Evolutionary conservation across 2,888 invertebrate species (phyloP), one percentile per base, ranked within the genome.

Genomic region (Sinelater perroti): DNA sequence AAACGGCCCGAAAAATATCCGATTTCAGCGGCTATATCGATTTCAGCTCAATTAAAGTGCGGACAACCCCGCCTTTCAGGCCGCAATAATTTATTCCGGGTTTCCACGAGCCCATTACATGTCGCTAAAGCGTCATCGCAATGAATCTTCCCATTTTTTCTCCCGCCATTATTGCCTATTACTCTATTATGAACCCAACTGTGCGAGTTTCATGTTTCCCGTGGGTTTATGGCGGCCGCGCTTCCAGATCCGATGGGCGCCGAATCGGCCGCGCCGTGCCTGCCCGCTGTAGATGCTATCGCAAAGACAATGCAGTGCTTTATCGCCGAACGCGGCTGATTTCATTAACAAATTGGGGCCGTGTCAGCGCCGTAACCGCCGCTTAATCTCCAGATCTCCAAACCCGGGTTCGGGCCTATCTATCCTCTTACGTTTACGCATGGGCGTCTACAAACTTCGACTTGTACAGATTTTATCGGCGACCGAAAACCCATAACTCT

Each of bases 271-370:
- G 28, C 30, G 28, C 30, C 18, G 35, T 40, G 40, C 24, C 14
- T 40, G 24, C 40, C 24, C 14, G 24, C 28, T 60, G 60, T 60
- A 62, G 68, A 68, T 68, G 56, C 64, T 67, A 67, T 68, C 68
- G 14, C 28, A 51, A 51, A 50, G 60, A 56, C 62, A 46, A 64
- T 65, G 65, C 65, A 64, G 58, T 63, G 55, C 59, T 56, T 56
- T 42, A 35, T 35, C 24, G 61, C 66, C n/a, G n/a, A n/a, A 64
- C 65, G 64, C 66, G 70, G 69, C 72, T 70, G 73, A 72, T 72
- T 72, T 72, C 73, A 72, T 72, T 73, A 72, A 73, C 72, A 73
- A 73, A 73, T 72, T 71, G 72, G 71, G 71, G 64, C 69, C 71
- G 66, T 73, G 73, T 72, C 63, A 49, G 49, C 47, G 24, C 61